Evolutionary conservation across 2,888 invertebrate species (phyloP), one percentile per base, ranked within the genome.

Genomic region (Ophion obscuratus): DNA sequence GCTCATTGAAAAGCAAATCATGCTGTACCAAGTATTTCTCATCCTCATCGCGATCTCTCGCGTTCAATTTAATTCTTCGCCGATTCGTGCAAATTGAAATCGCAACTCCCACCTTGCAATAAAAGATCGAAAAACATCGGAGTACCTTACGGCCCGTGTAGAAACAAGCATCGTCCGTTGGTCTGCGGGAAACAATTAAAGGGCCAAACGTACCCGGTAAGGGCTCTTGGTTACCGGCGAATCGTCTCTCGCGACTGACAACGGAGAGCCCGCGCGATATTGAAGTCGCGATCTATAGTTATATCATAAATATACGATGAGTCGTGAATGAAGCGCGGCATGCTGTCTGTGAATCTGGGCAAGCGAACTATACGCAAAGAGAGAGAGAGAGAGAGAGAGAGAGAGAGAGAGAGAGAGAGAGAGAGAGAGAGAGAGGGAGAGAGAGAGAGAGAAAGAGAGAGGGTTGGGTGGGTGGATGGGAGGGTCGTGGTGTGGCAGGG

Each of bases 401-500:
- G 61, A 66, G 73, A 73, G 77, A 80, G 53, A 86, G 86, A 81
- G 61, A 59, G 80, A 84, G 80, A 40, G 44, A 76, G 76, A 71
- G 61, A 66, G 73, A n/a, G n/a, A n/a, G n/a, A n/a, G n/a, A n/a
- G n/a, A n/a, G n/a, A n/a, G n/a, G n/a, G n/a, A n/a, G n/a, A n/a
- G n/a, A n/a, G n/a, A 17, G 71, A 81, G 66, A 64, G 80, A 85
- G 81, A 44, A 44, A 73, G 66, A 73, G 40, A 71, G 61, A 66
- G 73, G 76, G 77, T 47, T 82, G 84, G 88, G 83, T 87, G 89
- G 89, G 87, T 85, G 88, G 83, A 88, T 87, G 85, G 85, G 86
- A 88, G 89, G 90, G 90, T 90, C 90, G 88, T 67, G 84, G 87
- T 83, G 86, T 89, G 91, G 87, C 90, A 90, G 91, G 90, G 91